Percentiles rank a stretch among this genome's conserved stretches.
These are phyloP conservation scores for Gobiocypris rarus DNA, from an alignment of 2,113 vertebrate species.

Conservation along the genomic window DNA sequence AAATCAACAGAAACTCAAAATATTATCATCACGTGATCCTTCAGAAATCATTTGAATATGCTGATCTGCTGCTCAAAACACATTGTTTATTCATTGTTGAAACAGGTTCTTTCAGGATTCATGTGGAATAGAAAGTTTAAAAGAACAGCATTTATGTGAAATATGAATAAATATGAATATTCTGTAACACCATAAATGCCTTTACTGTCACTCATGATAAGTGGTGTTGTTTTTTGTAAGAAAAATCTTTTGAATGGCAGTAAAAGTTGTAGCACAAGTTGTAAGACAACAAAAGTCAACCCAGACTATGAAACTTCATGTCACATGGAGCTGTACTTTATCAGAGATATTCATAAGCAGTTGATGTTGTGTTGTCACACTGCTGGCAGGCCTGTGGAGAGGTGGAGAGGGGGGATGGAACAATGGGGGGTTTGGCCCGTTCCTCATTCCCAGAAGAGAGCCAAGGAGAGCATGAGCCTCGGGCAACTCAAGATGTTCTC, in stretches of 20 bases:
- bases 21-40: neutral
- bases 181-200: neutral
- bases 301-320: neutral
- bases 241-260: too few species aligned
- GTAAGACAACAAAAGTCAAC: neutral
- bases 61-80: neutral
- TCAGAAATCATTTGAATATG: neutral
- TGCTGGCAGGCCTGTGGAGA: conserved; percentile 33
- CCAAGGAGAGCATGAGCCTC: conserved; percentile 21
- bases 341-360: neutral
- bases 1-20: too few species aligned
- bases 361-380: neutral
- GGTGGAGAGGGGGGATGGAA: neutral
- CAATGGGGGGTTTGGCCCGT: conserved; percentile 18
- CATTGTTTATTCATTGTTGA: too few species aligned
- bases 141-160: neutral
- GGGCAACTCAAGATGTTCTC: conserved; percentile 32
- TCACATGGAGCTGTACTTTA: neutral
- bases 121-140: too few species aligned
- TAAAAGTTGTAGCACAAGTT: neutral
- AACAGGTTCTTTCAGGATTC: too few species aligned
- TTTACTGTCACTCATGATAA: neutral
- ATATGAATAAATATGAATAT: neutral
- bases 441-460: conserved; percentile 6
- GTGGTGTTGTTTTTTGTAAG: too few species aligned